Evolutionary conservation across 2,797 vertebrate genomes (phyloP).

Genomic region (Percopsis omiscomaycus): DNA sequence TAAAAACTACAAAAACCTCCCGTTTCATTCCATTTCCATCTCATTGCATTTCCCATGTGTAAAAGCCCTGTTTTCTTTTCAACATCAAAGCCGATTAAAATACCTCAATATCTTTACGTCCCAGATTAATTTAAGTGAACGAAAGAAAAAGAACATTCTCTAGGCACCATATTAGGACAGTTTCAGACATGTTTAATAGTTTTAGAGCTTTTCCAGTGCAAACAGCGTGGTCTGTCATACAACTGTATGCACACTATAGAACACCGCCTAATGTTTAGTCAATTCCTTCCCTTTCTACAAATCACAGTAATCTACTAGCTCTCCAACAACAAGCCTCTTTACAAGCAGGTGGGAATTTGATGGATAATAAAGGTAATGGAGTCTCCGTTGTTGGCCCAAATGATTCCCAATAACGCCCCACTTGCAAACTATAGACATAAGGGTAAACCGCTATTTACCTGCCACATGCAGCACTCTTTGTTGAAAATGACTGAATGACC

Average conservation of each 20-base stretch:
- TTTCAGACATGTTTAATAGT: conserved; percentile 11
- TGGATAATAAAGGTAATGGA: conserved; percentile 11
- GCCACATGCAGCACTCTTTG: background rate
- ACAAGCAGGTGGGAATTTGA: conserved; percentile 21
- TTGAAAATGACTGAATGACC: background rate
- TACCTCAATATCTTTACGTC: conserved; percentile 23
- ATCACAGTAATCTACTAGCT: conserved; percentile 31
- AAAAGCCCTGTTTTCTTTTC: conserved; percentile 35
- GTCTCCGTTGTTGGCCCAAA: background rate
- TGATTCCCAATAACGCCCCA: background rate
- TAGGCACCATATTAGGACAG: background rate
- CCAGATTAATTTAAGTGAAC: conserved; percentile 14
- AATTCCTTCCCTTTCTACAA: conserved; percentile 17
- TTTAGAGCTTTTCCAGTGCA: no score
- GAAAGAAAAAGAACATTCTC: conserved; percentile 9
- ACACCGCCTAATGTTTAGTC: conserved; percentile 12
- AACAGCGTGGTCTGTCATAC: no score
- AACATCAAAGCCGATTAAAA: conserved; percentile 51
- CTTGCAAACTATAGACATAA: background rate
- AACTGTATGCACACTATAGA: background rate
- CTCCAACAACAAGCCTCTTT: conserved; percentile 8
- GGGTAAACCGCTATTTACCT: background rate
- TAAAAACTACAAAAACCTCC: conserved; percentile 27
- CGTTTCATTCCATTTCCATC: conserved; percentile 40
- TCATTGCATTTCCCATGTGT: conserved; percentile 29